Conservation (phyloP, 2,113 vertebrate species). For the Rhadina sibilatrix region DNA sequence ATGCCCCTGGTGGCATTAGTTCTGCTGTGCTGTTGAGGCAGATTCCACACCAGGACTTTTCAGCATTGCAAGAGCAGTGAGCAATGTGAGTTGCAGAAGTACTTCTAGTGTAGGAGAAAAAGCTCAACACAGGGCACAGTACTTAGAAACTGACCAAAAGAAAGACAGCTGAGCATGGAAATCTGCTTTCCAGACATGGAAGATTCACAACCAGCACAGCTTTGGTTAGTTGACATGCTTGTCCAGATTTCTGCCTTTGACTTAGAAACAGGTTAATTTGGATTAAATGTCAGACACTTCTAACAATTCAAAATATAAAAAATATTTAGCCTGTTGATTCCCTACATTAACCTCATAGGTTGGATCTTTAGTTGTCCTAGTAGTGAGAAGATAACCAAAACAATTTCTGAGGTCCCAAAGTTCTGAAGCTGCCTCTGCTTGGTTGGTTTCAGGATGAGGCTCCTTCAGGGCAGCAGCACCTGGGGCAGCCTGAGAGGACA, state of each 20-base stretch:
- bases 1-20: background rate
- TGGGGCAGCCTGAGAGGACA: rapidly evolving
- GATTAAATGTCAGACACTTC: background rate
- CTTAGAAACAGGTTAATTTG: background rate
- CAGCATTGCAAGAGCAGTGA: background rate
- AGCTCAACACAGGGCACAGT: background rate
- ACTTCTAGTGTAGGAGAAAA: background rate
- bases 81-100: background rate
- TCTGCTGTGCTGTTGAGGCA: background rate
- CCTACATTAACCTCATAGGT: background rate
- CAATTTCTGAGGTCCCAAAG: rapidly evolving
- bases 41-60: background rate
- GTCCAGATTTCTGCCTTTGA: background rate
- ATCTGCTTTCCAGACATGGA: background rate
- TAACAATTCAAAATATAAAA: background rate
- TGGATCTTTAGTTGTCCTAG: background rate
- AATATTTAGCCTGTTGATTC: background rate
- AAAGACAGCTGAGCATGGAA: background rate
- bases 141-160: background rate
- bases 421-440: background rate
- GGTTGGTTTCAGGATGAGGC: background rate
- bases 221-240: background rate
- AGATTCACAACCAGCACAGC: background rate
- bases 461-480: background rate
- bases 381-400: background rate